Evolutionary conservation across 37 sponge, comb jelly and placozoan species (phyloP), one percentile per base, ranked within the genome.

Genomic region (Cladorhizidae sp.): DNA sequence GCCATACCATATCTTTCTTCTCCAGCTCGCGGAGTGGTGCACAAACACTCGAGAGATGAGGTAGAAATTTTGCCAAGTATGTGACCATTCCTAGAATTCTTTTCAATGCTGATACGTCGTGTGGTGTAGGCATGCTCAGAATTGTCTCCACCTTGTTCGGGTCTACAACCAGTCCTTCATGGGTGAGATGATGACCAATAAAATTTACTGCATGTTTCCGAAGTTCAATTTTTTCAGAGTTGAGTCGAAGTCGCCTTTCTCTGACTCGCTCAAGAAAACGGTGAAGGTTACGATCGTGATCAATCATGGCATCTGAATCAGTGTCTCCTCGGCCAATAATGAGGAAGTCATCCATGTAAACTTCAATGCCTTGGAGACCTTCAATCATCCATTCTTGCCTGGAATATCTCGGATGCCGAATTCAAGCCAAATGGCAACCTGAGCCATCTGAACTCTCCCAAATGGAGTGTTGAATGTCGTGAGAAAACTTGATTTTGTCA

Each of bases 401-500:
- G n/a, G n/a, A n/a, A n/a, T n/a, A n/a, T n/a, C n/a, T n/a, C n/a
- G n/a, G n/a, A n/a, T n/a, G n/a, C 40, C 54, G 84, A 87, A 26
- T 28, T 74, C n/a, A 92, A 73, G 1, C 92, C 84, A 57, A 90
- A 40, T 52, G 76, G 69, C 69, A 75, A 77, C 36, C 71, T 70
- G 38, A 67, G 76, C 77, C 77, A 85, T 23, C 57, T 31, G 72
- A 80, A 87, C n/a, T 55, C 87, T 50, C 0, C 87, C 87, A 40
- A 87, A 87, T 17, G 81, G 87, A 8, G 87, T 80, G 70, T 80
- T 80, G 69, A 86, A 79, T 1, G 80, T 86, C 50, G 92, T 91
- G n/a, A 91, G 70, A 35, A 82, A 59, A 36, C 77, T 74, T 28
- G 87, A 87, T n/a, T 18, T 40, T 21, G 37, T 87, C 84, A 38